These are phyloP conservation scores for Molossus alvarezi DNA, from an alignment of 2,797 vertebrate genomes.

Conservation along the genomic window DNA sequence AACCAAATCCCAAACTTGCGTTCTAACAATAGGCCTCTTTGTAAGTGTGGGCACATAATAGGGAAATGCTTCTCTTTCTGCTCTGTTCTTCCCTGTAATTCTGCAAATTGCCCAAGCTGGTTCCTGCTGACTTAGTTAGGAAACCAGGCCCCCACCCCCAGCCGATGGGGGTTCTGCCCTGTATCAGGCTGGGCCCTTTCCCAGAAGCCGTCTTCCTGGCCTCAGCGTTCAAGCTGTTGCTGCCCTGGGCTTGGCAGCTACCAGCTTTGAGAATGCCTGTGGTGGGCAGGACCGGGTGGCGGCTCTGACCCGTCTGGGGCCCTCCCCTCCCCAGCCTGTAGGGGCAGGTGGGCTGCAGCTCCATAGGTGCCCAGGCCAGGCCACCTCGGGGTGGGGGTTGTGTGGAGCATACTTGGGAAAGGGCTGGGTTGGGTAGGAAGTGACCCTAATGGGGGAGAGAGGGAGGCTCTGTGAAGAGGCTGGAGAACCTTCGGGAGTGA, in stretches of 20 bases:
- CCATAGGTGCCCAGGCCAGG: neutral
- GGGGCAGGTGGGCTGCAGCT: neutral
- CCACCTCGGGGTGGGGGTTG: fast-evolving
- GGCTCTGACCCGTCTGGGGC: neutral
- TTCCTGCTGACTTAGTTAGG: conserved; percentile 34
- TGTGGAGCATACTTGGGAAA: neutral
- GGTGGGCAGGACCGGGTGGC: neutral
- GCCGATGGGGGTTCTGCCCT: neutral
- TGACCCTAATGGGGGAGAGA: neutral
- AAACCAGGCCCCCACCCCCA: neutral
- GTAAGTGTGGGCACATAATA: conserved; percentile 39
- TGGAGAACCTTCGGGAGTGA: neutral
- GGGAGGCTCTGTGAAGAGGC: neutral
- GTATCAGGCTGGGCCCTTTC: neutral
- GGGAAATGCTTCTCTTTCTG: conserved; percentile 28
- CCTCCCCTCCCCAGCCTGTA: neutral
- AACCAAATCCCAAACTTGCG: conserved; percentile 33
- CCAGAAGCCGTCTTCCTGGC: neutral
- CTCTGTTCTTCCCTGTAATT: conserved; percentile 64
- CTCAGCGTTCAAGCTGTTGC: neutral
- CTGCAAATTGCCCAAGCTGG: conserved; percentile 52
- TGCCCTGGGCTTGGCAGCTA: neutral
- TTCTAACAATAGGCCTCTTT: conserved; percentile 81
- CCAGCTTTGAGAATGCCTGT: neutral
- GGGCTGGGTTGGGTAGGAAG: neutral